A percentile compares a stretch with the other conserved stretches of the same genome.
Conservation (phyloP, 1,140 invertebrate genomes). For the Hormaphis cornu region DNA sequence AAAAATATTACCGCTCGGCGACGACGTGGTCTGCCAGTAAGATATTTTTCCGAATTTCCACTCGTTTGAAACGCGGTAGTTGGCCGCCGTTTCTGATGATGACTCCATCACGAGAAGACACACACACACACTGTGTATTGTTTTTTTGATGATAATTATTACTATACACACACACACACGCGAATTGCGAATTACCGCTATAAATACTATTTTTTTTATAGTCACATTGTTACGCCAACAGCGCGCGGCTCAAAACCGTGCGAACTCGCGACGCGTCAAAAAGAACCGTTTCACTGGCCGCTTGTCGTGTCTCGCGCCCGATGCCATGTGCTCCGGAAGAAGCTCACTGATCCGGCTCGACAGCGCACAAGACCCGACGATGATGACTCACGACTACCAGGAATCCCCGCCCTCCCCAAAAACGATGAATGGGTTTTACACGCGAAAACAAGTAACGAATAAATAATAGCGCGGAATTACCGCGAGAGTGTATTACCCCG, state of each 20-base stretch:
- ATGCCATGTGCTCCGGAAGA: not conserved
- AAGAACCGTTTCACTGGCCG: too few relatives aligned
- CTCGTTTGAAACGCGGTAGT: not conserved
- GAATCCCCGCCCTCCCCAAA: not conserved
- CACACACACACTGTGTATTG: too few relatives aligned
- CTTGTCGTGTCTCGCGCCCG: too few relatives aligned
- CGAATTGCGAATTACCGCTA: too few relatives aligned
- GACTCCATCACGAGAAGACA: not conserved
- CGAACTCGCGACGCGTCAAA: too few relatives aligned
- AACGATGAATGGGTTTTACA: not conserved
- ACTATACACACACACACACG: too few relatives aligned
- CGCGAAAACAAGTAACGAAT: not conserved
- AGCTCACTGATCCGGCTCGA: not conserved
- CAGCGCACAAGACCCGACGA: not conserved
- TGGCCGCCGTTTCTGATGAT: not conserved
- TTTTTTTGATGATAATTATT: too few relatives aligned
- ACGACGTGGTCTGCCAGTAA: conserved; percentile 1
- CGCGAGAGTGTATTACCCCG: too few relatives aligned
- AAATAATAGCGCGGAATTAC: too few relatives aligned
- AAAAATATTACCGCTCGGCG: not conserved
- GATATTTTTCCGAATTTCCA: not conserved
- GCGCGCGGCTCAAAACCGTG: not conserved
- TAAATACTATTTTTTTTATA: too few relatives aligned
- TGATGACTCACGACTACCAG: not conserved
- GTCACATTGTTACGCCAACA: too few relatives aligned